Base-by-base conservation (phyloP, 2,797 vertebrate genomes). In the Thalassophryne amazonica region DNA sequence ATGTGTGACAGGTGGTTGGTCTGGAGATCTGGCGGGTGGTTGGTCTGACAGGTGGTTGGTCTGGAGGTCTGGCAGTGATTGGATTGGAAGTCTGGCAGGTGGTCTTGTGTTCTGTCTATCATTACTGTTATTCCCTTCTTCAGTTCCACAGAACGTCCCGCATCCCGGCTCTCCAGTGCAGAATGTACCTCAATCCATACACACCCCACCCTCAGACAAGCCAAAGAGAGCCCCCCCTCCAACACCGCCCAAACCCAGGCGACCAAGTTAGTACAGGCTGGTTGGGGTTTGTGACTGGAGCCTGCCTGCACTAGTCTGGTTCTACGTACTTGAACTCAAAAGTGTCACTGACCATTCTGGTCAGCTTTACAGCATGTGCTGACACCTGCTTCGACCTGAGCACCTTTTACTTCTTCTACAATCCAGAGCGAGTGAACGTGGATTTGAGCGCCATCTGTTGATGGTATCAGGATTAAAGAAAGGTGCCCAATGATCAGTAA, bases 201-300 rank as follows among this genome's bases (percentile, higher is more conserved):
- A 55, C 74, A 90, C 89, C 60, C 86, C 91, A 0, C 87, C 92
- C 63, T 42, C 88, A 68, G 90, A 91, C 80, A 91, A 88, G 88
- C 85, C 82, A 49, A 80, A 84, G 90, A 92, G 86, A 91, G 83
- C 81, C 72, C 88, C 82, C 19, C 92, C 91, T 83, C 80, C 80
- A 69, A 92, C 91, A 5, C 91, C 92, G 21, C 93, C 92, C 68
- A 93, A 93, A 92, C 90, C 92, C 79, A 87, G 89, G 31, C 89
- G 90, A 90, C 89, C 92, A 93, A 93, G 93, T 94, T 91, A 94
- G 93, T 94, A 93, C 16, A 80, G 82, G 60, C 69, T 11, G 17
- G 34, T 34, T 15, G 27, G 36, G 24, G 64, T 65, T 70, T 60
- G 25, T 56, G 69, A 60, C 78, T 62, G 65, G 58, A 63, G 40